Percentiles rank a stretch among this genome's conserved stretches.
These are phyloP conservation scores for Eristalinus aeneus DNA, from an alignment of 2,888 invertebrate genomes.

Conservation along the genomic window DNA sequence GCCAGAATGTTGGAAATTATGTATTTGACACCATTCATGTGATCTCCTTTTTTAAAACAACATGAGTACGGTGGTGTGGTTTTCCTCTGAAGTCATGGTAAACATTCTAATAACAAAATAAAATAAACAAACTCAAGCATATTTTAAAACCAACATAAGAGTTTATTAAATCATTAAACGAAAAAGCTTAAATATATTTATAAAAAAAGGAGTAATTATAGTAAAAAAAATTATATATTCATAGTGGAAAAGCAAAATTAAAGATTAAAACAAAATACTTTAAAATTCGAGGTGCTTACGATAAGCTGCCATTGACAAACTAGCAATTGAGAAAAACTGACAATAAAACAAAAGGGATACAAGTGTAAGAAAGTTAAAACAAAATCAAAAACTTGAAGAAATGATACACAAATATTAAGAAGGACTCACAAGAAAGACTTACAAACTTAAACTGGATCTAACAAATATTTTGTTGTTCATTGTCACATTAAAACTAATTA, in stretches of 20 bases:
- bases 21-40: too few species aligned
- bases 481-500: constrained; percentile 67
- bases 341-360: neutral
- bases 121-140: constrained; percentile 21
- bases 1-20: too few species aligned
- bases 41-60: too few species aligned
- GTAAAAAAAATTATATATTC: constrained; percentile 51
- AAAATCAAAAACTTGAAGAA: constrained; percentile 2
- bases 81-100: neutral
- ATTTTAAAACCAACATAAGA: constrained; percentile 68
- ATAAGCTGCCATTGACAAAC: constrained; percentile 54
- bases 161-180: constrained; percentile 65
- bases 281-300: constrained; percentile 57
- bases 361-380: constrained; percentile 15
- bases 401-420: constrained; percentile 1
- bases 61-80: too few species aligned
- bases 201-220: constrained; percentile 39
- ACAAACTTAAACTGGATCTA: constrained; percentile 28
- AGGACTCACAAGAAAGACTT: constrained; percentile 8
- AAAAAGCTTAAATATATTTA: constrained; percentile 43
- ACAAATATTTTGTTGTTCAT: constrained; percentile 43
- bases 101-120: neutral
- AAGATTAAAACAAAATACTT: constrained; percentile 43
- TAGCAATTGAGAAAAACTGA: neutral
- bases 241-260: constrained; percentile 41